Conservation (phyloP, 2,888 invertebrate genomes). For the Linhomoeus sp. region DNA sequence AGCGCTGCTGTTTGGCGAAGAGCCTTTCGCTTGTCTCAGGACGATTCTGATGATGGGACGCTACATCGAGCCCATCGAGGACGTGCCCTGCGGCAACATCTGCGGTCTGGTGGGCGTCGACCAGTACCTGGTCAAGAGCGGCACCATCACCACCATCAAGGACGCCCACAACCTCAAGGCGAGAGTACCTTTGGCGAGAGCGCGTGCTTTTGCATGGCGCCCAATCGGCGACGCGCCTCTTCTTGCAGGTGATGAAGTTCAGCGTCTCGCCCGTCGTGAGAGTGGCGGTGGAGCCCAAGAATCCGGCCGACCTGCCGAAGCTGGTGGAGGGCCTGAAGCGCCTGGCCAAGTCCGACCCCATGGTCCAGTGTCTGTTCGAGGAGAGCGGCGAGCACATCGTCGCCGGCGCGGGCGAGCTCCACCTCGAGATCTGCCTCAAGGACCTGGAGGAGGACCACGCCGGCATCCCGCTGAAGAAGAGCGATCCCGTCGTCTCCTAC, state of each 20-base stretch:
- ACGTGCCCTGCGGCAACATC: conserved; percentile 97
- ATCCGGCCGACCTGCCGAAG: conserved; percentile 95
- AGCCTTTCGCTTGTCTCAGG: no score
- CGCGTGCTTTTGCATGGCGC: not conserved
- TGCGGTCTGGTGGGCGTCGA: conserved; percentile 99
- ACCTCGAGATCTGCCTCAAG: conserved; percentile 97
- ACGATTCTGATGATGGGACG: conserved; percentile 99
- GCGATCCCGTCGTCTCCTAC: conserved; percentile 96
- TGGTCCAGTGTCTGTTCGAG: conserved; percentile 80
- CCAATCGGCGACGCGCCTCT: not conserved
- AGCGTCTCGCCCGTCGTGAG: conserved; percentile 97
- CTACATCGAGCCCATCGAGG: conserved; percentile 96
- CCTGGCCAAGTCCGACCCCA: conserved; percentile 98
- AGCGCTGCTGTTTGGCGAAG: no score
- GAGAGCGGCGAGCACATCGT: conserved; percentile 75
- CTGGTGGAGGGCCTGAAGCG: conserved; percentile 81
- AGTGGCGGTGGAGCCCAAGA: conserved; percentile 97
- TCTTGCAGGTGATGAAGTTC: conserved; percentile 84
- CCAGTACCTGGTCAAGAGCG: conserved; percentile 97
- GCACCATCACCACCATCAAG: conserved; percentile 95
- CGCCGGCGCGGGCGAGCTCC: conserved; percentile 96
- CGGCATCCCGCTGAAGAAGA: conserved; percentile 93
- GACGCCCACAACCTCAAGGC: conserved; percentile 91
- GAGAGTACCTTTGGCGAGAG: conserved; percentile 2
- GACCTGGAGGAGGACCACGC: conserved; percentile 86